Percentiles rank a stretch among this genome's conserved stretches.
phyloP scores from a whole-genome alignment of 1,140 invertebrate genomes.

The Drosophila setifemur region DNA sequence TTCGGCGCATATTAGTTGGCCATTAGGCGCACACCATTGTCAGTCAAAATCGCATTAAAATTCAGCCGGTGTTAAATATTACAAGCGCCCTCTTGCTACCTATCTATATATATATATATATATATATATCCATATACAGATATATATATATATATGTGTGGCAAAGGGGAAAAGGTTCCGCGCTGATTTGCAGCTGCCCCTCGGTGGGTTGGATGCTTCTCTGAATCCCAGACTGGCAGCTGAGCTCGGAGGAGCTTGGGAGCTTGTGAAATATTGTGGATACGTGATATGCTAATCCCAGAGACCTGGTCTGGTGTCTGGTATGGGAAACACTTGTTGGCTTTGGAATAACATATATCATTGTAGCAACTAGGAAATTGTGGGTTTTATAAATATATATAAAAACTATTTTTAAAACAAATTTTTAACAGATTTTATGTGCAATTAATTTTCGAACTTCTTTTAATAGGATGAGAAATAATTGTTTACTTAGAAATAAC shows the following conservation, averaged over 20 bases:
- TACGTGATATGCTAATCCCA: constrained; percentile 78
- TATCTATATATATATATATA: too few species aligned
- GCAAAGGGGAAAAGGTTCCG: constrained; percentile 62
- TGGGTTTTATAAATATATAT: too few species aligned
- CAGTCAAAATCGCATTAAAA: constrained; percentile 70
- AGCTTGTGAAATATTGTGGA: constrained; percentile 70
- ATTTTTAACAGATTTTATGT: too few species aligned
- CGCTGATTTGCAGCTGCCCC: constrained; percentile 71
- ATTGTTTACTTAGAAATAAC: too few species aligned
- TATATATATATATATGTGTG: too few species aligned
- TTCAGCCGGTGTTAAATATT: constrained; percentile 79
- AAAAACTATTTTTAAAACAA: too few species aligned
- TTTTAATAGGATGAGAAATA: too few species aligned
- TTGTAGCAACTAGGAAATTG: too few species aligned
- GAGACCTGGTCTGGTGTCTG: constrained; percentile 27
- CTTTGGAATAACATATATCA: background rate
- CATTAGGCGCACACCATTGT: constrained; percentile 71
- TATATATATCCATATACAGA: too few species aligned
- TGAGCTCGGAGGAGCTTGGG: constrained; percentile 33
- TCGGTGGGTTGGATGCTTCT: constrained; percentile 2
- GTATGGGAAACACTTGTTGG: constrained; percentile 49
- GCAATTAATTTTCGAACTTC: too few species aligned
- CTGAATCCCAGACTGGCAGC: background rate
- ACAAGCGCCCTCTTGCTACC: constrained; percentile 50
- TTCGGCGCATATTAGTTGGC: constrained; percentile 79